Base-by-base conservation (phyloP, 2,797 vertebrate species). In the Selene dorsalis region DNA sequence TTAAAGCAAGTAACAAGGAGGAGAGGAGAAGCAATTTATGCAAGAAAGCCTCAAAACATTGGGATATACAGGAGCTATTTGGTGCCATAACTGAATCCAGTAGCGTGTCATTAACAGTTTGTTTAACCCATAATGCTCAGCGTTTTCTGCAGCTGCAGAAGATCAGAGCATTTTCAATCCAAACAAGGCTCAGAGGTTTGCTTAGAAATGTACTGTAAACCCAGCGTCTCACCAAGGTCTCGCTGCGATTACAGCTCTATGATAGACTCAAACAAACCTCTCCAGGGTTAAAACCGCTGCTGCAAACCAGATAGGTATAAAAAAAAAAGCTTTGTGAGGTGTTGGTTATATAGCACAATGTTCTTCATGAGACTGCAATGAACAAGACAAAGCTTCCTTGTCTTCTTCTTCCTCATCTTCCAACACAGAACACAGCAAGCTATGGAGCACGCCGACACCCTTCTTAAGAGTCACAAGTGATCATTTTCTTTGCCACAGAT, bases 301-400 rank as follows among this genome's bases (percentile, higher is more conserved):
- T 67, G 61, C 68, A 56, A 67, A 64, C 26, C 64, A 75, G 38
- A 64, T 41, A 63, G 62, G 58, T 75, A 76, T 70, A 70, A 75
- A 73, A 77, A 74, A 26, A 73, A 77, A 74, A 26, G 41, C 48
- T 56, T 74, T 22, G 18, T 43, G 47, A 75, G 75, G 50, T 66
- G 74, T 83, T 24, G 57, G 47, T 18, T 22, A 41, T 20, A 64
- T 3, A 26, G 30, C 53, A 9, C 39, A 30, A 12, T 8, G 32
- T 82, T 35, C 45, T 73, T 41, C 1, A 10, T 35, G 22, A 67
- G n/a, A 4, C 38, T 6, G 17, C 38, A 18, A 26, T 13, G n/a
- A 56, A 57, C 14, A 16, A 62, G 48, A 41, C 6, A 26, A 43
- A 18, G 11, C 63, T 6, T 63, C 43, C 28, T 26, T 12, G 9